Evolutionary conservation across 2,113 vertebrate genomes (phyloP), one percentile per base, ranked within the genome.

Genomic region (Pogonocichla stellata): DNA sequence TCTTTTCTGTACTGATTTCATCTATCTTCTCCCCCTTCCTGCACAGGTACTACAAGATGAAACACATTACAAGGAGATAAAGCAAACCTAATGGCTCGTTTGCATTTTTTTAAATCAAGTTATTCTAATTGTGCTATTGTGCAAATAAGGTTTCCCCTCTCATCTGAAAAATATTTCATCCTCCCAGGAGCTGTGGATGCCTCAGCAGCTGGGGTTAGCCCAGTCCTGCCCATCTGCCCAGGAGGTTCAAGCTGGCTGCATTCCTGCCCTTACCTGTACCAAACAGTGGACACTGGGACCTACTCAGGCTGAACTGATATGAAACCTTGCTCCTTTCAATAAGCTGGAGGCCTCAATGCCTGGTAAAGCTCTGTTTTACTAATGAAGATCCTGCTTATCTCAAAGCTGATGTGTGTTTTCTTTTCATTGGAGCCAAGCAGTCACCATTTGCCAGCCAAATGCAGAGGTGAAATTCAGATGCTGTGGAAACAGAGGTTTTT

Each of bases 51-150:
- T 80, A 2, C 40, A 57, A 58, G 80, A 93, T 77, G n/a, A 65
- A 84, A 61, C 62, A 34, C 40, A 40, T 79, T 82, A 72, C n/a
- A 64, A 80, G 50, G 22, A 72, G 45, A 83, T 69, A 80, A 56
- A 89, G 82, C 65, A 79, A 80, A 96, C 50, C 38, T 87, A 94
- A 92, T 78, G 47, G 43, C 51, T 95, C 2, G 0, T 92, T 96
- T 95, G 77, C 54, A 73, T 84, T 89, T 91, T 51, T 87, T 95
- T 91, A 81, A 96, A 94, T 94, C 80, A 94, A 84, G 92, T 87
- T 92, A 91, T 64, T 94, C 25, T 93, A 91, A 95, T 62, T 73
- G 71, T 80, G 31, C 42, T 87, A 12, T 38, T 57, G 81, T 83
- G 75, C 45, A 93, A 80, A 66, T 72, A 67, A 12, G 25, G 36